These are phyloP conservation scores for Nephrotoma guestfalica DNA, from an alignment of 2,888 invertebrate species.

Conservation along the genomic window DNA sequence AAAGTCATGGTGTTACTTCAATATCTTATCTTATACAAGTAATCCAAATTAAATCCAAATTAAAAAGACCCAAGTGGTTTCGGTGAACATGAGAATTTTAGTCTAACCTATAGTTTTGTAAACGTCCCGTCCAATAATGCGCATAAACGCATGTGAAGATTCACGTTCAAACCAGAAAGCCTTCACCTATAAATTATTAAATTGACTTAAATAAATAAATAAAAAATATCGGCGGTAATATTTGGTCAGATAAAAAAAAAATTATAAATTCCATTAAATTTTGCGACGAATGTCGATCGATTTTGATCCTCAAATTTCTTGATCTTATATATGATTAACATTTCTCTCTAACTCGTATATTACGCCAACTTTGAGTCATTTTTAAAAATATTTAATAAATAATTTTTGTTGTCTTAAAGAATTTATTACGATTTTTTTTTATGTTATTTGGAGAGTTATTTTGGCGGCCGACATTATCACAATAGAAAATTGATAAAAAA, in stretches of 20 bases:
- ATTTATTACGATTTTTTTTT: background rate
- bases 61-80: too few relatives aligned
- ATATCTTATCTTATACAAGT: too few relatives aligned
- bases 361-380: background rate
- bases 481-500: background rate
- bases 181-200: background rate
- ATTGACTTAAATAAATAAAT: background rate
- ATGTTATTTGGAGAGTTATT: background rate
- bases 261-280: background rate
- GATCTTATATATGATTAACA: background rate
- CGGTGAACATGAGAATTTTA: too few relatives aligned
- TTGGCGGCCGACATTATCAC: background rate
- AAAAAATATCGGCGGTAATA: background rate
- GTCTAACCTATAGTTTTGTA: too few relatives aligned
- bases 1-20: too few relatives aligned
- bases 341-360: background rate
- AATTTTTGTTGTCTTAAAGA: background rate
- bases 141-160: background rate
- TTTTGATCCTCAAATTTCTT: background rate
- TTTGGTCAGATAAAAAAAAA: background rate
- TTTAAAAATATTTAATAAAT: background rate
- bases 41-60: too few relatives aligned
- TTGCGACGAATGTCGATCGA: slow-evolving; percentile 3
- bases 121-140: too few relatives aligned
- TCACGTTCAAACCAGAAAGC: background rate